Conservation (phyloP, 1,140 invertebrate genomes). For the Zaprionus inermis region DNA sequence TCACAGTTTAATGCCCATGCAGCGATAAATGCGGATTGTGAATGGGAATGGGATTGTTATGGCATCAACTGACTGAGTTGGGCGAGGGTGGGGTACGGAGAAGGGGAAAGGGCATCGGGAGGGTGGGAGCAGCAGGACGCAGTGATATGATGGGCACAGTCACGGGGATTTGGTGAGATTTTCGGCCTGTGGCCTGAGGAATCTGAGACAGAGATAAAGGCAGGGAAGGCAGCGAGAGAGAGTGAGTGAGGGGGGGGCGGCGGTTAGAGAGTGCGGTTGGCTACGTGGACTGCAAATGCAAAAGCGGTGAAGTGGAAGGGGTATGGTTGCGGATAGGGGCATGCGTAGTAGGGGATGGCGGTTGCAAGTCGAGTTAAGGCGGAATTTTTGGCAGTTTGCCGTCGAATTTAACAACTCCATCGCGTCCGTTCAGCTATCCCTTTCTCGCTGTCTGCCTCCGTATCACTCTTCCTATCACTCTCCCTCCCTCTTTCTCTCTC, state of each 20-base stretch:
- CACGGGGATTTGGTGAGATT: conserved; percentile 34
- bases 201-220: neutral
- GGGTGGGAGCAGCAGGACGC: neutral
- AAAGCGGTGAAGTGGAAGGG: conserved; percentile 28
- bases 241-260: neutral
- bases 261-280: neutral
- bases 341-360: neutral
- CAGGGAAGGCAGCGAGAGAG: neutral
- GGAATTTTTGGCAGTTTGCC: conserved; percentile 41
- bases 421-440: neutral
- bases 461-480: too few relatives aligned
- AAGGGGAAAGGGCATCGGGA: neutral
- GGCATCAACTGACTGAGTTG: conserved; percentile 13
- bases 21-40: conserved; percentile 57
- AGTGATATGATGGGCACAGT: conserved; percentile 22
- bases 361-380: conserved; percentile 47
- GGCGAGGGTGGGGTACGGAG: neutral
- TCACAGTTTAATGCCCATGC: conserved; percentile 58
- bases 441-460: neutral
- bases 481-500: neutral
- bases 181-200: conserved; percentile 1
- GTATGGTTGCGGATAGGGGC: neutral
- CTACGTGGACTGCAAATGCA: conserved; percentile 50
- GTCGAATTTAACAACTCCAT: conserved; percentile 45
- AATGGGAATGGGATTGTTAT: conserved; percentile 47